Evolutionary conservation across 1,140 invertebrate species (phyloP), one percentile per base, ranked within the genome.

Genomic region (Meloidogyne chitwoodi): DNA sequence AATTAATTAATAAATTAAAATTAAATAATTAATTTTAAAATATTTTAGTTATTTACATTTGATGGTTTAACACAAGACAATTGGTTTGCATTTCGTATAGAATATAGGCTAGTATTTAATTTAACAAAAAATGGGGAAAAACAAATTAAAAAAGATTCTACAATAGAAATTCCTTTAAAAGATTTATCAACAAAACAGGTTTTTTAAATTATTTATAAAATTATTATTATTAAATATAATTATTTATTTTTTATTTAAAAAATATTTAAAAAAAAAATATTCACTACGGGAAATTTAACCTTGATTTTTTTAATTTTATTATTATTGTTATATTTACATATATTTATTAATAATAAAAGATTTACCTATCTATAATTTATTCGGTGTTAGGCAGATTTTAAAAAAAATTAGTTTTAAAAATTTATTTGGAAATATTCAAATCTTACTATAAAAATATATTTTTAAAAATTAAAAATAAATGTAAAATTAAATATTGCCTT

Each of bases 1-100:
- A 19, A 44, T 19, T 8, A 16, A 16, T 16, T 16, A 12, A 0
- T 44, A 44, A 44, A 44, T 44, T 12, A 44, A 44, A 48, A 48
- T 48, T 4, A 4, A 4, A 19, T 48, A 5, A 0, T 48, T 48
- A 48, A 48, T 14, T 44, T 48, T 44, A 1, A 48, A 48, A 29
- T 19, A 16, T 80, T 80, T 71, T 41, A 80, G 79, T 70, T 80
- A 10, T 79, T 79, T 68, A 66, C 63, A 6, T 80, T 80, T 26
- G 79, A 80, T 63, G 76, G 79, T 24, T 63, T 80, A 22, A 63
- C 71, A 12, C 74, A 80, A 6, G 75, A 27, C 8, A 80, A 69
- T 34, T 80, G 79, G 79, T 80, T 82, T 67, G 80, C 79, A 2
- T 76, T 80, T 48, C 77, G 80, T 26, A 80, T 80, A 24, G 61